These are phyloP conservation scores for Volucella inanis DNA, from an alignment of 2,888 invertebrate species.

Conservation along the genomic window DNA sequence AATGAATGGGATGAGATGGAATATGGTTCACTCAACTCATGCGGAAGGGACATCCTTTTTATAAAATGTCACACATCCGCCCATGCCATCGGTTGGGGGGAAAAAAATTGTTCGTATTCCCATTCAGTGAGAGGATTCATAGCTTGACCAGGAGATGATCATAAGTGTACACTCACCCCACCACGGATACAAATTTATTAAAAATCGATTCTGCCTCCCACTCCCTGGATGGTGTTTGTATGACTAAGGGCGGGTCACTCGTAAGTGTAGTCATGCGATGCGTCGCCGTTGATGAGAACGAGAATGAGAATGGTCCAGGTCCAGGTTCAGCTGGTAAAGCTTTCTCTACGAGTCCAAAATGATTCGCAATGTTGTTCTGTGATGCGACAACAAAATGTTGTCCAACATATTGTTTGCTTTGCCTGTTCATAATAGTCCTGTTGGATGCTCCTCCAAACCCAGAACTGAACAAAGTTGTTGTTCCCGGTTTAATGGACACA, in stretches of 20 bases:
- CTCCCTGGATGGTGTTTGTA: not conserved
- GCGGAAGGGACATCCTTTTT: conserved; percentile 68
- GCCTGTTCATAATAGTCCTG: conserved; percentile 23
- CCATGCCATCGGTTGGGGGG: not conserved
- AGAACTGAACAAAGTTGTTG: conserved; percentile 30
- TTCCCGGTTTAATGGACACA: conserved; percentile 74
- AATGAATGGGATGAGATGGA: too few relatives aligned
- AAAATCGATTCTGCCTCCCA: conserved; percentile 73
- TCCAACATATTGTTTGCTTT: conserved; percentile 72
- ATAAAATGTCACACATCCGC: conserved; percentile 55
- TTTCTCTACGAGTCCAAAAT: not conserved
- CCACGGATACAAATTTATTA: conserved; percentile 71
- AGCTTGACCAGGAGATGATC: conserved; percentile 21
- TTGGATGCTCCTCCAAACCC: not conserved
- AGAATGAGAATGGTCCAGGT: conserved; percentile 27
- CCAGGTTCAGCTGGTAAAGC: not conserved
- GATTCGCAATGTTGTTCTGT: not conserved
- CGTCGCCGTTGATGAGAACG: conserved; percentile 39
- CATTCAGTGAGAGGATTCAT: conserved; percentile 23
- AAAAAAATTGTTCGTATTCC: conserved; percentile 28
- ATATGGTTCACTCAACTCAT: conserved; percentile 26
- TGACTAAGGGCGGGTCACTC: not conserved
- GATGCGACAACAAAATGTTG: conserved; percentile 70
- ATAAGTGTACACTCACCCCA: conserved; percentile 42
- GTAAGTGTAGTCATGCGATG: conserved; percentile 54